phyloP scores from a whole-genome alignment of 2,888 invertebrate genomes.

The Hemicrepidius hirtus region DNA sequence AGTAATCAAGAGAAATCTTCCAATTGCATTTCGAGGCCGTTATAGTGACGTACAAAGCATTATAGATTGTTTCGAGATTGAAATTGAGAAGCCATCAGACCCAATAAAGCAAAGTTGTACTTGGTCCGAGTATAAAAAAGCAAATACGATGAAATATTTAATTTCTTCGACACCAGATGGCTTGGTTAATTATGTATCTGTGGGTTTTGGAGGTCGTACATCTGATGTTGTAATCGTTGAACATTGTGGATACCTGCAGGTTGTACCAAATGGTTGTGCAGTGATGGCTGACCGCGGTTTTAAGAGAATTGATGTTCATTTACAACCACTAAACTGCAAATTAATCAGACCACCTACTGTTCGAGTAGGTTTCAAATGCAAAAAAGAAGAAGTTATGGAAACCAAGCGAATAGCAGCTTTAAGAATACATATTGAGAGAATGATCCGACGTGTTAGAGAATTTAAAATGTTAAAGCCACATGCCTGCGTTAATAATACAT shows the following conservation, averaged over 20 bases:
- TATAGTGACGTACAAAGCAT: conserved; percentile 61
- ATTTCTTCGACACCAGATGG: conserved; percentile 58
- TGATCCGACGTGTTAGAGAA: conserved; percentile 54
- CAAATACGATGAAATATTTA: conserved; percentile 59
- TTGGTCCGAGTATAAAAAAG: conserved; percentile 64
- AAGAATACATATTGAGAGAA: conserved; percentile 57
- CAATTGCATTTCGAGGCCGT: conserved; percentile 53
- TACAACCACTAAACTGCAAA: conserved; percentile 44
- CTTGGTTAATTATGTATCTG: conserved; percentile 53
- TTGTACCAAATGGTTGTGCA: not conserved
- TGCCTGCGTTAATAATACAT: conserved; percentile 42
- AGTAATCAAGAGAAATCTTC: not conserved
- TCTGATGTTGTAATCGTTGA: conserved; percentile 46
- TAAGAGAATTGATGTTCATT: conserved; percentile 53
- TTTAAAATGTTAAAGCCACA: conserved; percentile 52
- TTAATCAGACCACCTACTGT: conserved; percentile 56
- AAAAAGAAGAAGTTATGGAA: conserved; percentile 51
- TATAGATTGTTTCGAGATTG: conserved; percentile 67
- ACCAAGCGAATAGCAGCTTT: conserved; percentile 53
- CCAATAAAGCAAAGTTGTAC: conserved; percentile 62
- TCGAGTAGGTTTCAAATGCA: conserved; percentile 31
- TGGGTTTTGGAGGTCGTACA: conserved; percentile 53
- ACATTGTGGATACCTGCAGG: conserved; percentile 41
- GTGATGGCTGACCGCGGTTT: conserved; percentile 52
- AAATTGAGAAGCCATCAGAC: conserved; percentile 65